Conservation (phyloP, 2,888 invertebrate genomes). For the Choristoneura rosaceana region DNA sequence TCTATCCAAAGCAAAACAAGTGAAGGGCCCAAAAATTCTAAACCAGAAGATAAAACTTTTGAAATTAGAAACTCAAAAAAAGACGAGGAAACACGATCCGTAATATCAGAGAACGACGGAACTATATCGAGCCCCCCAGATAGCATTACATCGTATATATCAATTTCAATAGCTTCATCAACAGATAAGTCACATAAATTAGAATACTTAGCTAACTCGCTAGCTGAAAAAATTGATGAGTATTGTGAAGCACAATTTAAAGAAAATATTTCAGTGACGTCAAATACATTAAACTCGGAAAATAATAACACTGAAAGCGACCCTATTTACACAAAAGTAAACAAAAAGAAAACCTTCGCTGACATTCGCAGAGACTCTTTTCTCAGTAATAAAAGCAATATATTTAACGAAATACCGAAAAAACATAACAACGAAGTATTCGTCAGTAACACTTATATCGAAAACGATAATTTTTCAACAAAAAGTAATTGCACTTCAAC, state of each 20-base stretch:
- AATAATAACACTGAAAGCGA: slow-evolving; percentile 67
- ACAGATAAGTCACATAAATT: slow-evolving; percentile 79
- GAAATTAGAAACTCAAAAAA: slow-evolving; percentile 50
- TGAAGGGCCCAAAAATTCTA: slow-evolving; percentile 50
- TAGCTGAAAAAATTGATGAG: slow-evolving; percentile 83
- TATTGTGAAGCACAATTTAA: slow-evolving; percentile 81
- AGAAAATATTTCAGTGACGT: slow-evolving; percentile 66
- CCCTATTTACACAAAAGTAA: slow-evolving; percentile 76
- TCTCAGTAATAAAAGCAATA: slow-evolving; percentile 68
- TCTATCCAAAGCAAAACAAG: slow-evolving; percentile 60
- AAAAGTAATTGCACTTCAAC: slow-evolving; percentile 73
- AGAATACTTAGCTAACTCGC: slow-evolving; percentile 80
- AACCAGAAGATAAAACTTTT: slow-evolving; percentile 45
- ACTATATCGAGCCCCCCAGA: slow-evolving; percentile 79
- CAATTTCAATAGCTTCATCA: slow-evolving; percentile 81
- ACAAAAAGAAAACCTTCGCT: slow-evolving; percentile 84
- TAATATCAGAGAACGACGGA: slow-evolving; percentile 80
- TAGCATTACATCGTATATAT: slow-evolving; percentile 83
- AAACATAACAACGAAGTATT: slow-evolving; percentile 71
- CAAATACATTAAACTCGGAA: slow-evolving; percentile 61
- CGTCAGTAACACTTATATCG: slow-evolving; percentile 73
- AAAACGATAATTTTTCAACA: slow-evolving; percentile 71
- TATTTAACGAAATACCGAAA: slow-evolving; percentile 67
- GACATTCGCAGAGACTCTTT: slow-evolving; percentile 75
- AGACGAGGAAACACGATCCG: slow-evolving; percentile 67